Evolutionary conservation across 2,797 vertebrate genomes (phyloP).

Genomic region (Parambassis ranga): DNA sequence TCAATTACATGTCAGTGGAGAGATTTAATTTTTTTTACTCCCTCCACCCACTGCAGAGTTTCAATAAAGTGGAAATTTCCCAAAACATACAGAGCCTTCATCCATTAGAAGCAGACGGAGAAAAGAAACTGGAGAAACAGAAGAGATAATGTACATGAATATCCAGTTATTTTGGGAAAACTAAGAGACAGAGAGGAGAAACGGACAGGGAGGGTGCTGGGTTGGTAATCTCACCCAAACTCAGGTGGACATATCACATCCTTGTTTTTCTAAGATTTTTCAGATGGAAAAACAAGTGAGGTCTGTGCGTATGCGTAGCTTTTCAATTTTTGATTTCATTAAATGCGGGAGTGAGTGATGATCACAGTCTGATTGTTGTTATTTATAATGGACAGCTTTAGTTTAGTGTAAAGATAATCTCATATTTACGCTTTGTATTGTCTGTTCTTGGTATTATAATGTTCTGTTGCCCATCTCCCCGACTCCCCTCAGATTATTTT

Average conservation of each 20-base stretch:
- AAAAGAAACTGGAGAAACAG: not conserved
- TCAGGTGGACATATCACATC: constrained; percentile 72
- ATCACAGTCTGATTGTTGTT: constrained; percentile 50
- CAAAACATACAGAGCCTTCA: not conserved
- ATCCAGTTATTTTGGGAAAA: not conserved
- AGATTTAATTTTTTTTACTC: not conserved
- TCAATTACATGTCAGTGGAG: not conserved
- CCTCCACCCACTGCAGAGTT: not conserved
- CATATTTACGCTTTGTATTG: constrained; percentile 69
- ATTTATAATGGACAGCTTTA: constrained; percentile 63
- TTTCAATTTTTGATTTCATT: constrained; percentile 32
- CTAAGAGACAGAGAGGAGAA: constrained; percentile 11
- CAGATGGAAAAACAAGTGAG: constrained; percentile 51
- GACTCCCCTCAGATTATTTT: constrained; percentile 44
- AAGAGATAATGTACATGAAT: not conserved
- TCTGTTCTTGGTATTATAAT: constrained; percentile 66
- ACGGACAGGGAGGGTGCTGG: constrained; percentile 29
- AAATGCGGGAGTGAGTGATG: constrained; percentile 56
- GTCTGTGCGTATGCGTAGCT: constrained; percentile 32
- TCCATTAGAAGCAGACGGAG: constrained; percentile 6
- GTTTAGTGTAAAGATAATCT: constrained; percentile 62
- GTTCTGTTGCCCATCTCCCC: constrained; percentile 36
- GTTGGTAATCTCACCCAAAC: constrained; percentile 61
- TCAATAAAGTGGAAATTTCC: not conserved
- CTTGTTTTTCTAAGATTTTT: constrained; percentile 44